Percentiles rank a stretch among this genome's conserved stretches.
Evolutionary conservation across 1,140 invertebrate species (phyloP).

Genomic region (Pseudomyrmex cubaensis): DNA sequence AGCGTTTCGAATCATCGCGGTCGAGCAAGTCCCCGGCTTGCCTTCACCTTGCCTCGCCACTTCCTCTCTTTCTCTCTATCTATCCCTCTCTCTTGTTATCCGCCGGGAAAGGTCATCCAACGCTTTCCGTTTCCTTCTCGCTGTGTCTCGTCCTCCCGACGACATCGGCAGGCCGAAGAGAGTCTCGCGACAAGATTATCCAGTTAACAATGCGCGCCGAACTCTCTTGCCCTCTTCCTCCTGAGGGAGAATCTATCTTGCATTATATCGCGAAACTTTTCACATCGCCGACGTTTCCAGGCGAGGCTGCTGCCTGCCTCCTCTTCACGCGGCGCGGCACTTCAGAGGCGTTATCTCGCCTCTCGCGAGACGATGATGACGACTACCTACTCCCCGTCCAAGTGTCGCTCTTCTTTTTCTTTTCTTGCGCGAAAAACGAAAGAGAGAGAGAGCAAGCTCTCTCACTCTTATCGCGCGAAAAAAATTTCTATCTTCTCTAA

Average conservation of each 20-base stretch:
- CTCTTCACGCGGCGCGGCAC: neutral
- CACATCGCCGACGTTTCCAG: conserved; percentile 55
- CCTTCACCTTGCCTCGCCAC: neutral
- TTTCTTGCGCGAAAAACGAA: neutral
- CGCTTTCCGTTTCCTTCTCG: neutral
- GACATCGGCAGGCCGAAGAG: conserved; percentile 4
- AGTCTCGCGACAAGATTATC: conserved; percentile 56
- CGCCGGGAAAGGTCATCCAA: neutral
- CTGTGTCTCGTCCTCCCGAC: neutral
- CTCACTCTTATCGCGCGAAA: conserved; percentile 9
- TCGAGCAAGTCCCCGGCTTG: conserved; percentile 25
- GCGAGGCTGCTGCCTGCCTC: neutral
- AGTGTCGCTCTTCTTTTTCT: conserved; percentile 1
- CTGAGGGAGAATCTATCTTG: conserved; percentile 62
- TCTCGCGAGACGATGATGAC: conserved; percentile 9
- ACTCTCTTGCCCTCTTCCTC: conserved; percentile 16
- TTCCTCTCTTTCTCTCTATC: neutral
- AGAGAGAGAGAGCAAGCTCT: neutral
- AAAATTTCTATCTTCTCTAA: conserved; percentile 34
- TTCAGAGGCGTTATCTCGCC: conserved; percentile 19
- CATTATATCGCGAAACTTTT: conserved; percentile 81
- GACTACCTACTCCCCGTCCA: neutral
- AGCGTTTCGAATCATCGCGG: conserved; percentile 65
- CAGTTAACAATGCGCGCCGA: conserved; percentile 66
- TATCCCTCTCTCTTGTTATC: neutral